A percentile compares a stretch with the other conserved stretches of the same genome.
Evolutionary conservation across 1,140 invertebrate genomes (phyloP).

Genomic region (Oppia nitens): DNA sequence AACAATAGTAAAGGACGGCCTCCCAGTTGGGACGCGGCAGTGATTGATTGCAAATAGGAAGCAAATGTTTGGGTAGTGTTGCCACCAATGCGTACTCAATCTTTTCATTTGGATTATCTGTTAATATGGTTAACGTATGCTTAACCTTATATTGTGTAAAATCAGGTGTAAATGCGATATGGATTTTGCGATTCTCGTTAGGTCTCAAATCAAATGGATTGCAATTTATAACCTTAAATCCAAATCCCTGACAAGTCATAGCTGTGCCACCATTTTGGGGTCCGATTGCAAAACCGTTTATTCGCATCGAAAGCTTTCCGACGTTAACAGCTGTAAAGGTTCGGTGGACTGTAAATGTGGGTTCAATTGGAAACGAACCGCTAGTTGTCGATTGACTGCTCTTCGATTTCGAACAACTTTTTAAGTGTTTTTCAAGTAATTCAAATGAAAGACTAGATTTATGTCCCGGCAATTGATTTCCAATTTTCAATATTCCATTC

Average conservation of each 20-base stretch:
- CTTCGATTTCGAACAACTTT: conserved; percentile 42
- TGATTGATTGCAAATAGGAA: conserved; percentile 50
- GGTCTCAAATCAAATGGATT: conserved; percentile 56
- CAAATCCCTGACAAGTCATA: conserved; percentile 61
- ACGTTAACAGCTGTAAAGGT: conserved; percentile 74
- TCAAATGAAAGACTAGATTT: conserved; percentile 58
- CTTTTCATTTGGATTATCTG: conserved; percentile 25
- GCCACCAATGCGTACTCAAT: conserved; percentile 57
- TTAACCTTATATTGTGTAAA: conserved; percentile 66
- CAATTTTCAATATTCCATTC: conserved; percentile 68
- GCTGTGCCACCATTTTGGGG: conserved; percentile 32
- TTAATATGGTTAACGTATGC: conserved; percentile 38
- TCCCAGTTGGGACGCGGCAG: conserved; percentile 66
- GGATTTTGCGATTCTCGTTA: conserved; percentile 64
- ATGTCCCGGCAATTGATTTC: conserved; percentile 65
- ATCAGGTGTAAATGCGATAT: conserved; percentile 82
- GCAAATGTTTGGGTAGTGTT: conserved; percentile 54
- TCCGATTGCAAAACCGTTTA: conserved; percentile 45
- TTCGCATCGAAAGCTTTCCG: conserved; percentile 57
- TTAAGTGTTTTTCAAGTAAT: conserved; percentile 59
- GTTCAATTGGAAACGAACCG: conserved; percentile 24
- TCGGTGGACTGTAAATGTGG: conserved; percentile 58
- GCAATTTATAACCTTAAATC: conserved; percentile 70
- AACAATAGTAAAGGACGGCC: conserved; percentile 46
- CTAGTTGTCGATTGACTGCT: not conserved